Conservation (phyloP, 1,140 invertebrate genomes). For the Stratiolaelaps scimitus region DNA sequence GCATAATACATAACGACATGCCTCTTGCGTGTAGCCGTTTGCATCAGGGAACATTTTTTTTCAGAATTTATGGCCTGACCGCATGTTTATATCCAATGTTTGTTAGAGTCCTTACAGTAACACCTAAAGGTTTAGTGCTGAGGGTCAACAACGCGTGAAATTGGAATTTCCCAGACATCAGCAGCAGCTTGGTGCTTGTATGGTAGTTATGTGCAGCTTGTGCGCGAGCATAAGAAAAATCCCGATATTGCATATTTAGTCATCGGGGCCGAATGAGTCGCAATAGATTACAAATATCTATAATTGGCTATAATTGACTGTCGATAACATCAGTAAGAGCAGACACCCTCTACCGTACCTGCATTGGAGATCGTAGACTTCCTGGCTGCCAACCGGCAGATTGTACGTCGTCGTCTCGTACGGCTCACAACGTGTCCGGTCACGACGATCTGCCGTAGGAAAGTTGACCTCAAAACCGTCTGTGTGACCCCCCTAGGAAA, state of each 20-base stretch:
- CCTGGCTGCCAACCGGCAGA: constrained; percentile 5
- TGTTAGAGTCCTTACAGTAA: too few relatives aligned
- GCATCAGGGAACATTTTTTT: too few relatives aligned
- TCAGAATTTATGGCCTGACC: too few relatives aligned
- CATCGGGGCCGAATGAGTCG: background rate
- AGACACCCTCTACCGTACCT: background rate
- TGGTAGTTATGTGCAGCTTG: background rate
- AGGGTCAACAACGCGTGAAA: background rate
- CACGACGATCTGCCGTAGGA: background rate
- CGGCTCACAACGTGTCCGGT: constrained; percentile 1
- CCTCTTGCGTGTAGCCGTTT: too few relatives aligned
- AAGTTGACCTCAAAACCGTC: constrained; percentile 3
- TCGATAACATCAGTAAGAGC: background rate
- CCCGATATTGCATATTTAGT: background rate
- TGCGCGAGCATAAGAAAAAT: background rate
- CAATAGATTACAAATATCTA: background rate
- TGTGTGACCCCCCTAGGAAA: background rate
- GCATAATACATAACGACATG: too few relatives aligned
- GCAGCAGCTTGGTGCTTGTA: too few relatives aligned
- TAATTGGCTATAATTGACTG: background rate
- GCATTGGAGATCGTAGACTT: constrained; percentile 17
- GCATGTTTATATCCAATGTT: too few relatives aligned
- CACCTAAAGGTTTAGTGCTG: too few relatives aligned
- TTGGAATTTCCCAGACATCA: background rate
- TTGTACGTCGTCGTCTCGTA: background rate